Percentiles rank a stretch among this genome's conserved stretches.
phyloP scores from a whole-genome alignment of 2,113 vertebrate species.

The Pteropus alecto region DNA sequence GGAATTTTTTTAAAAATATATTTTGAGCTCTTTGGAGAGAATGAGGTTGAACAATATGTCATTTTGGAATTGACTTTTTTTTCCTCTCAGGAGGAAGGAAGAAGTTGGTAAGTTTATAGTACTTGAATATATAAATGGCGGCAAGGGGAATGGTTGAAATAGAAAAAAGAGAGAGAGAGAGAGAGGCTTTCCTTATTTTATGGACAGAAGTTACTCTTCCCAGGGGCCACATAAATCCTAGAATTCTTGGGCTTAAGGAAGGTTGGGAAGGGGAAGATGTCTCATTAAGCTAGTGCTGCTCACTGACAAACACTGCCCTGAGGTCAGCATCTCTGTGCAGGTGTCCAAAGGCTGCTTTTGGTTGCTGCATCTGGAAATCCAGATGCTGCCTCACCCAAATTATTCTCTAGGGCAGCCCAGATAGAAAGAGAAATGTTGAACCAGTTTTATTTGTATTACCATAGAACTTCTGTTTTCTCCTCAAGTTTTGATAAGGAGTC shows the following conservation, averaged over 20 bases:
- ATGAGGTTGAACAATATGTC: neutral
- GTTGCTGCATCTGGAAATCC: neutral
- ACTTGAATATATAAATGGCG: neutral
- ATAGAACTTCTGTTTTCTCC: neutral
- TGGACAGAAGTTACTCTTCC: neutral
- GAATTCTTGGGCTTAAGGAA: neutral
- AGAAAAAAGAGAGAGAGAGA: neutral
- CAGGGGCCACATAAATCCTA: neutral
- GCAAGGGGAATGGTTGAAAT: neutral
- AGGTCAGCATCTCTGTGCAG: neutral
- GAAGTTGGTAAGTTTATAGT: neutral
- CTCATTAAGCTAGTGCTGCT: neutral
- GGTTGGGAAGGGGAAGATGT: neutral
- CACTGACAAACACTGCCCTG: rapidly evolving
- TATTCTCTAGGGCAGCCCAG: neutral
- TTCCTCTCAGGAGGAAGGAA: neutral
- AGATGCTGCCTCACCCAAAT: neutral
- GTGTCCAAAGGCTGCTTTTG: neutral
- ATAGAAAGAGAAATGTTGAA: neutral
- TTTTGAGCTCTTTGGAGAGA: constrained; percentile 6
- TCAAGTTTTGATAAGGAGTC: neutral
- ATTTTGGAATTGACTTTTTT: constrained; percentile 25
- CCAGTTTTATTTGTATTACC: constrained; percentile 23
- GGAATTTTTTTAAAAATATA: neutral
- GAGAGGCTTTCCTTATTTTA: neutral